Evolutionary conservation across 2,797 vertebrate genomes (phyloP), one percentile per base, ranked within the genome.

Genomic region (Myripristis murdjan): DNA sequence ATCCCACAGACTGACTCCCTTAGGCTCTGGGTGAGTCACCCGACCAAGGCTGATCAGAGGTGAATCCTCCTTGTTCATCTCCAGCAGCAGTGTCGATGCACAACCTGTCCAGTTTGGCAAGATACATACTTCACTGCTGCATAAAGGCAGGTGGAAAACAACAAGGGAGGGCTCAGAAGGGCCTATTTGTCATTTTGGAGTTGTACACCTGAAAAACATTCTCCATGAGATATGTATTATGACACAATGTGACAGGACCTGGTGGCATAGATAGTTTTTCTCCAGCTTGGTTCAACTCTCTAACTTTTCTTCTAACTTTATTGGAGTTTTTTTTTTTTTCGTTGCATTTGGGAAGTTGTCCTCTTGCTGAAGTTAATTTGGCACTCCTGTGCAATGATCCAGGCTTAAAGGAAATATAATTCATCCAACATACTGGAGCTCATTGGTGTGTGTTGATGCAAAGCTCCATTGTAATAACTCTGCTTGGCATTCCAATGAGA

Each of bases 1-100:
- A 73, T 83, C 85, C 60, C 79, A 78, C 83, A 75, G 71, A 69
- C 39, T 0, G 73, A 58, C 46, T 77, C 83, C 77, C 78, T 57
- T 0, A 24, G 75, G 79, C 59, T 1, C 16, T 1, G 7, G 5
- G 28, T 80, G 84, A 91, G 53, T 88, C 86, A 86, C 43, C 62
- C 41, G 43, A 54, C 26, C 68, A 15, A 64, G 54, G 53, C 64
- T 7, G 54, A 72, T 71, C 77, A 44, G 31, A 59, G 53, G 59
- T n/a, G 54, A 53, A 52, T 1, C 16, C 23, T 64, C 35, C 63
- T 15, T 7, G 31, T 26, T 48, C 10, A 14, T 33, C 20, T 22
- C 33, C 39, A 22, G 15, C n/a, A 24, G 10, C 46, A 24, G 16
- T 16, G 41, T 41, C 16, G 14, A 16, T 43, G 41, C 41, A 43